Evolutionary conservation across 2,797 vertebrate species (phyloP).

Genomic region (Phoxinus dragarum): DNA sequence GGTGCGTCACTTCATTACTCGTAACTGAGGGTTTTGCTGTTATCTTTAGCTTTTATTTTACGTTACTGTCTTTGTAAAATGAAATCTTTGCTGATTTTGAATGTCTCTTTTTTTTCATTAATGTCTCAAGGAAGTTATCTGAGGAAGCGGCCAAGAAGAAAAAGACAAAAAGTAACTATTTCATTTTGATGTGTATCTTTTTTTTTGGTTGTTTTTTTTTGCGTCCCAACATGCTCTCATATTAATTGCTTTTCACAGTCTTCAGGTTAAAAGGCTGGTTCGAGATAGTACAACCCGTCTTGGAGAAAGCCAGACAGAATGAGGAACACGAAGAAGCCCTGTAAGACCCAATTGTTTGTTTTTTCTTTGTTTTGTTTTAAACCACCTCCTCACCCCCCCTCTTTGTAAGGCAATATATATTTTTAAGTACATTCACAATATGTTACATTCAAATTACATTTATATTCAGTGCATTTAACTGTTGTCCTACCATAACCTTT

Average conservation of each 20-base stretch:
- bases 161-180: conserved; percentile 57
- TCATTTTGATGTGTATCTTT: background rate
- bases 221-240: background rate
- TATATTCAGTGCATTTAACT: too few relatives aligned
- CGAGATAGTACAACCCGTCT: conserved; percentile 62
- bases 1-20: conserved; percentile 71
- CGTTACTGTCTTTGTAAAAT: background rate
- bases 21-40: background rate
- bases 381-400: too few relatives aligned
- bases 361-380: too few relatives aligned
- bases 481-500: too few relatives aligned
- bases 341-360: conserved; percentile 59
- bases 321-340: conserved; percentile 49
- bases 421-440: too few relatives aligned
- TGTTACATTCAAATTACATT: too few relatives aligned
- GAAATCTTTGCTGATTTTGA: background rate
- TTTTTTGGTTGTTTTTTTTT: background rate
- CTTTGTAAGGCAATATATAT: too few relatives aligned
- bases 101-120: conserved; percentile 7
- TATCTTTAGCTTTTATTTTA: too few relatives aligned
- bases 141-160: conserved; percentile 18
- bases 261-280: conserved; percentile 76
- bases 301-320: conserved; percentile 60
- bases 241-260: background rate
- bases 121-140: conserved; percentile 71